Conservation (phyloP, 2,797 vertebrate species). For the Meda fulgida region DNA sequence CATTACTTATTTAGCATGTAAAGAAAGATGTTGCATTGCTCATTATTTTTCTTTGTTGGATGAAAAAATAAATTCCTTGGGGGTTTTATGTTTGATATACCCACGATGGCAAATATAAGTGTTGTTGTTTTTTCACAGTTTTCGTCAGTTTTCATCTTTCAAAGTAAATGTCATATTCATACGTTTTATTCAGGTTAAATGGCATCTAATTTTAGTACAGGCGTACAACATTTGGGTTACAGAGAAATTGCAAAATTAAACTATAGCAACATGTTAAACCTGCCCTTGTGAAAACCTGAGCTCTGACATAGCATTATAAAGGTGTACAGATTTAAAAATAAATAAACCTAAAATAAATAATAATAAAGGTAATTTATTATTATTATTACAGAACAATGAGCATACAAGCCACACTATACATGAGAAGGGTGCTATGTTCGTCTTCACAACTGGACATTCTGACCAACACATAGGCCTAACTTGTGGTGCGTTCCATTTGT, state of each 20-base stretch:
- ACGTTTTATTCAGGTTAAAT: neutral
- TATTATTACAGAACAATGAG: too few species aligned
- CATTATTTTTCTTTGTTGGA: neutral
- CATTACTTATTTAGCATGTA: neutral
- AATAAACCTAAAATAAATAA: too few species aligned
- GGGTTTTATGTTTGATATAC: neutral
- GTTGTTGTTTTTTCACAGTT: neutral
- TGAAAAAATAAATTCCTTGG: neutral
- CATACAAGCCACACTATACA: too few species aligned
- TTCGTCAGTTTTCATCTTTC: neutral
- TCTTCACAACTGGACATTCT: too few species aligned
- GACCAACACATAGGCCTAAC: too few species aligned
- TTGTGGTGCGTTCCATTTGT: too few species aligned
- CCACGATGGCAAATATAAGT: neutral
- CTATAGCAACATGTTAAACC: neutral
- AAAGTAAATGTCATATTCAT: neutral
- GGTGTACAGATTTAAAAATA: neutral
- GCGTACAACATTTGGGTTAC: neutral
- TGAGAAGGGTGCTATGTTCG: too few species aligned
- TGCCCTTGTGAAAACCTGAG: neutral
- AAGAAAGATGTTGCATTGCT: constrained; percentile 15
- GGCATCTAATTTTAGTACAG: neutral
- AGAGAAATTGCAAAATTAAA: neutral
- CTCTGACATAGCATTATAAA: neutral
- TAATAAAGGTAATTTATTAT: neutral